Base-by-base conservation (phyloP, 1,140 invertebrate genomes). In the Diachasma alloeum region DNA sequence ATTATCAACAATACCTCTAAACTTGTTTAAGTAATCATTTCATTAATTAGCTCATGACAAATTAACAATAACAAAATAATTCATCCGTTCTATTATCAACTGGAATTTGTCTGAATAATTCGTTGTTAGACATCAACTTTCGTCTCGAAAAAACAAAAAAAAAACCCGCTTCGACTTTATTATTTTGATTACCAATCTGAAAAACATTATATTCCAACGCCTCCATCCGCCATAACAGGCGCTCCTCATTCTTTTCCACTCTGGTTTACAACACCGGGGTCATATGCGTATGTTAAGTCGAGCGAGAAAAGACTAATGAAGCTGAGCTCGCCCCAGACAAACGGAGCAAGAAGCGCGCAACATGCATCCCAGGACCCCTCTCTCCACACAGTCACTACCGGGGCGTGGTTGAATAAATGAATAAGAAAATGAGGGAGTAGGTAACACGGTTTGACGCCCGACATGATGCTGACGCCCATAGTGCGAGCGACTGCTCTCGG, bases 361-460 rank as follows among this genome's bases (percentile, higher is more conserved):
- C 53, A 22, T 59, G 24, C 59, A 63, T n/a, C 59, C 24, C 6
- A 19, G 48, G 48, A 56, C 4, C 59, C 8, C 59, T 63, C 19
- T 26, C 59, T 63, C 19, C 59, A 63, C 15, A 26, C 15, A 48
- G 17, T 63, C 72, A 76, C 83, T 83, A 84, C 80, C 79, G 83
- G 82, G 84, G 84, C 83, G 84, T 85, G 84, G 82, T 80, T 56
- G 84, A 79, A 86, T 86, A 83, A 69, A 86, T 86, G 84, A 86
- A 85, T 86, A 86, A 79, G 78, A 83, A 83, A 83, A 83, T 76
- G 69, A 74, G 67, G 66, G 77, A 78, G 73, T 78, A 67, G 74
- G 73, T 78, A 67, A 75, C 46, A 36, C 46, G 26, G 17, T 74
- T 74, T 63, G 70, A 73, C 44, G 70, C 71, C 44, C 74, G 74